A percentile compares a stretch with the other conserved stretches of the same genome.
phyloP scores from a whole-genome alignment of 2,888 invertebrate species.

The Tenodera sinensis region DNA sequence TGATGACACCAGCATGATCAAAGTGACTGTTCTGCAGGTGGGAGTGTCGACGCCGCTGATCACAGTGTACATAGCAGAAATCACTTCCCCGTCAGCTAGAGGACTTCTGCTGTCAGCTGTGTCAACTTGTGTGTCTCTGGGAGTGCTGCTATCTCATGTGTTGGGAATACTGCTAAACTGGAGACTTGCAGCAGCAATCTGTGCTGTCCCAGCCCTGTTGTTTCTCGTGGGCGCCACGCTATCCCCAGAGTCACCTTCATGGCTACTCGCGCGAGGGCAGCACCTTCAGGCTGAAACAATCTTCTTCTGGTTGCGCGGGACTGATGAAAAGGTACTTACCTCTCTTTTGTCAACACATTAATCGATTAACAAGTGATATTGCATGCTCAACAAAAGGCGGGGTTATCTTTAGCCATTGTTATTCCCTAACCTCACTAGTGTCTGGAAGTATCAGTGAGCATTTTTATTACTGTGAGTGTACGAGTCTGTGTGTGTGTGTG shows the following conservation, averaged over 20 bases:
- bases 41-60: background rate
- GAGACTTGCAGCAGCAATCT: background rate
- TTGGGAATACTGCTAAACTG: background rate
- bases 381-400: too few species aligned
- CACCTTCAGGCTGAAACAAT: background rate
- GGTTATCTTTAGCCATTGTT: too few species aligned
- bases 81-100: background rate
- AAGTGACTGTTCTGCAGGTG: background rate
- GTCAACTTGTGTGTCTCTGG: background rate
- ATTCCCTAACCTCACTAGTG: too few species aligned
- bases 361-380: too few species aligned
- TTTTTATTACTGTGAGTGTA: too few species aligned
- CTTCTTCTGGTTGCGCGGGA: background rate
- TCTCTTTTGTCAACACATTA: too few species aligned
- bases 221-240: background rate
- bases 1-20: too few species aligned
- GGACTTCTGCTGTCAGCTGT: background rate
- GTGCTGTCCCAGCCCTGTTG: background rate
- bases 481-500: too few species aligned
- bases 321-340: background rate
- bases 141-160: background rate
- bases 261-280: background rate
- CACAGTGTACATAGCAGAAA: background rate
- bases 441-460: too few species aligned
- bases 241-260: background rate